Base-by-base conservation (phyloP, 2,113 vertebrate species). In the Silurus asotus region DNA sequence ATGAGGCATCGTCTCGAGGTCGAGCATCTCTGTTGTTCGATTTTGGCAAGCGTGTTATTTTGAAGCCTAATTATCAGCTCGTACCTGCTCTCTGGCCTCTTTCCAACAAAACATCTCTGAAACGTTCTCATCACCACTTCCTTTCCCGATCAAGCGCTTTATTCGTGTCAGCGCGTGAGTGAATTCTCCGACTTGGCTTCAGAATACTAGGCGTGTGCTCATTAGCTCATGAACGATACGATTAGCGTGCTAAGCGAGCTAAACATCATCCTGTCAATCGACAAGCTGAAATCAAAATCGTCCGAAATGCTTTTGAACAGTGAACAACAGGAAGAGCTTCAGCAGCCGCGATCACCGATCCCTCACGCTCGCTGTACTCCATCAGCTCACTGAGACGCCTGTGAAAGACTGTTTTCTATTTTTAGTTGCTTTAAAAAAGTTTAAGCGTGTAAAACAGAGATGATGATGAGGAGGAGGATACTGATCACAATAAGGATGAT, bases 101-200 rank as follows among this genome's bases (percentile, higher is more conserved):
- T 20, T 84, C 83, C 83, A 84, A 58, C n/a, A 49, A 23, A 64
- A 76, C 25, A 53, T 13, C 37, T 55, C 69, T 28, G 62, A 37
- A 11, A 8, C 72, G 69, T 14, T n/a, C 58, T 51, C 48, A 51
- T 25, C 7, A 77, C 25, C 55, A 25, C 15, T 56, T n/a, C 11
- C 17, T 20, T 51, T 25, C 23, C 13, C 8, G 51, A 75, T 53
- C 11, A 53, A 75, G 6, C 8, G 8, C 4, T 77, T 25, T 8
- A 25, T 77, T 77, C 15, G 13, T 56, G 74, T 55, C 74, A 8
- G 51, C 3, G 7, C 28, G n/a, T 19, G 8, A 77, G 13, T 55
- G n/a, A 77, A 77, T 25, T 8, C 23, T 49, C 19, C 10, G 10
- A 45, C 2, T 1, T 23, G 45, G 70, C 37, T 49, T 74, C 45